phyloP scores from a whole-genome alignment of 2,888 invertebrate genomes.

The Hypolimnas misippus region DNA sequence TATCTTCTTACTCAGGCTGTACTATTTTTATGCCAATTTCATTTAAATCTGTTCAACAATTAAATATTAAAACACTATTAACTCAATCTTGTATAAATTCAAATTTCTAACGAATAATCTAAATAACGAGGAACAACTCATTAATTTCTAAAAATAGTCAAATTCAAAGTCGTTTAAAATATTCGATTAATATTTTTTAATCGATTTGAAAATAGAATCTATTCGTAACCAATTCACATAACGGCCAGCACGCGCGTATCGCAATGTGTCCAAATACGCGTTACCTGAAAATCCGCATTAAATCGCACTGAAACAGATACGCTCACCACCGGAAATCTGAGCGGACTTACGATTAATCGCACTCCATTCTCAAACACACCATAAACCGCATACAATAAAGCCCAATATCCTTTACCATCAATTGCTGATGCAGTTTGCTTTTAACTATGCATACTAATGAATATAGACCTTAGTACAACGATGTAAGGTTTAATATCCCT shows the following conservation, averaged over 20 bases:
- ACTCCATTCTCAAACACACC: not conserved
- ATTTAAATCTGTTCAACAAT: no score
- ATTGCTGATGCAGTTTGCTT: conserved; percentile 17
- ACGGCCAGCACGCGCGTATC: not conserved
- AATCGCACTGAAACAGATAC: conserved; percentile 22
- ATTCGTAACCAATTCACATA: not conserved
- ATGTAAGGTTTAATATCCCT: conserved; percentile 49
- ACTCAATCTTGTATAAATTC: no score
- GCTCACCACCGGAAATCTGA: conserved; percentile 21
- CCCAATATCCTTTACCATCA: not conserved
- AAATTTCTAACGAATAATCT: no score
- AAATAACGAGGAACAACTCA: no score
- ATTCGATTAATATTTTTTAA: no score
- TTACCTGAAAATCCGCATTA: conserved; percentile 30
- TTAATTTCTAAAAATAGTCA: no score
- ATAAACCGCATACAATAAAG: not conserved
- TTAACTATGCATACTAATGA: conserved; percentile 16
- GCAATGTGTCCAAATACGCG: conserved; percentile 15
- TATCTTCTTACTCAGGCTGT: no score
- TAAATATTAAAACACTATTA: no score
- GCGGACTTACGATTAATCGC: not conserved
- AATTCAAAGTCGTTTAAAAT: no score
- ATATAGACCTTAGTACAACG: conserved; percentile 21
- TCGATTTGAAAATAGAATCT: not conserved
- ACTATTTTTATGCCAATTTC: no score